Evolutionary conservation across 1,140 invertebrate species (phyloP).

Genomic region (Alviniconcha marisindica): DNA sequence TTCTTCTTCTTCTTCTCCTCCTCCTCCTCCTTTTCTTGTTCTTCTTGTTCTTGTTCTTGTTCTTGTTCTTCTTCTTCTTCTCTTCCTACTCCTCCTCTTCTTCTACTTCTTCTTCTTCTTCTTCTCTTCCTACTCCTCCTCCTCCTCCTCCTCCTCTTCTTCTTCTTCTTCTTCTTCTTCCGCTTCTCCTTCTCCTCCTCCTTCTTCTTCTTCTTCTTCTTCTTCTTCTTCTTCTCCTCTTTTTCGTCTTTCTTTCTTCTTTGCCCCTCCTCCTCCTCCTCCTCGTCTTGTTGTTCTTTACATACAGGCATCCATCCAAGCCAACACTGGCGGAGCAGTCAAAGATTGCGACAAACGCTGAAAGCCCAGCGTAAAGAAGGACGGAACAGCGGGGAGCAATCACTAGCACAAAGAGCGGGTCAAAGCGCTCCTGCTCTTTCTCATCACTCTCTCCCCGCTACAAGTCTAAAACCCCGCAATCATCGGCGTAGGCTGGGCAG

Average conservation of each 20-base stretch:
- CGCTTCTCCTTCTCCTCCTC: neutral
- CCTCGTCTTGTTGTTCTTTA: neutral
- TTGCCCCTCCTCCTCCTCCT: neutral
- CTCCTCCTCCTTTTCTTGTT: conserved; percentile 6
- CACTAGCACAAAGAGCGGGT: too few relatives aligned
- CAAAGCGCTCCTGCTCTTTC: too few relatives aligned
- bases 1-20: neutral
- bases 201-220: neutral
- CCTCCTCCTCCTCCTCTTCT: neutral
- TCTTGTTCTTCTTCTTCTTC: neutral
- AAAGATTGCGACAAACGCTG: too few relatives aligned
- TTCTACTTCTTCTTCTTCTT: neutral
- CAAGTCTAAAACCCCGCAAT: too few relatives aligned
- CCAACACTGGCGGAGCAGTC: neutral
- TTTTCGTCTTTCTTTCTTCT: neutral
- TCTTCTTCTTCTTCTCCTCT: neutral
- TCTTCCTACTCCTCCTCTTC: too few relatives aligned
- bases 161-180: neutral
- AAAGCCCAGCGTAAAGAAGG: too few relatives aligned
- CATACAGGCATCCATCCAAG: neutral
- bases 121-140: neutral
- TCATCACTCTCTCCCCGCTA: too few relatives aligned
- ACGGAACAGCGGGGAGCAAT: too few relatives aligned
- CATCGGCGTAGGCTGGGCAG: too few relatives aligned
- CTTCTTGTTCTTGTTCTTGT: neutral